phyloP scores from a whole-genome alignment of 2,113 vertebrate genomes.

The Atherinomorus stipes region DNA sequence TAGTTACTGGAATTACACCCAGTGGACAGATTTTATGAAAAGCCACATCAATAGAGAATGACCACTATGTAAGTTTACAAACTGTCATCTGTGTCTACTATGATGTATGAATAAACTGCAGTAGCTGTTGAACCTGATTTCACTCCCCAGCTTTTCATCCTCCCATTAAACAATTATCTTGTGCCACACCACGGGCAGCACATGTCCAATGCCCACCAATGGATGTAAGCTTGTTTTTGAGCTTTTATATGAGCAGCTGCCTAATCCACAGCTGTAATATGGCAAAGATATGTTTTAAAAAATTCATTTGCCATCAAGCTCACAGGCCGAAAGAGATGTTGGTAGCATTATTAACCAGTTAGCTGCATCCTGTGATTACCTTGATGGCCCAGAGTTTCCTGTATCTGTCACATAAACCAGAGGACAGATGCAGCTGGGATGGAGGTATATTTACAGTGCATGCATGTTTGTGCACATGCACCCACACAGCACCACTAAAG shows the following conservation, averaged over 20 bases:
- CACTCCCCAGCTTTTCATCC: no score
- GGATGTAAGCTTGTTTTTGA: neutral
- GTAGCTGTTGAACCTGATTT: no score
- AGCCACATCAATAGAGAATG: no score
- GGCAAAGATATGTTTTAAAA: neutral
- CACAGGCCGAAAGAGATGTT: conserved; percentile 26
- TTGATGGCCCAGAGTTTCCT: conserved; percentile 29
- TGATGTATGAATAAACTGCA: no score
- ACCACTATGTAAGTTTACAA: no score
- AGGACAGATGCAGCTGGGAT: conserved; percentile 53
- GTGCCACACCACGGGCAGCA: neutral
- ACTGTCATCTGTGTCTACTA: no score
- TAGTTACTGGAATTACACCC: no score
- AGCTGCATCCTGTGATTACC: conserved; percentile 56
- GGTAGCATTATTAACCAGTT: conserved; percentile 45
- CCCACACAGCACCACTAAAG: conserved; percentile 26
- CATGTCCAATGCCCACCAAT: neutral
- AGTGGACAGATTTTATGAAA: no score
- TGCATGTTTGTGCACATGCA: conserved; percentile 51
- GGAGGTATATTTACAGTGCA: conserved; percentile 58
- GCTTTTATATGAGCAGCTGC: neutral
- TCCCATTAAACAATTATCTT: no score
- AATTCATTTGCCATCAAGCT: conserved; percentile 42
- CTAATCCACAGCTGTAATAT: neutral
- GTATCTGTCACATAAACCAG: conserved; percentile 48